Evolutionary conservation across 1,140 invertebrate genomes (phyloP).

Genomic region (Zaprionus capensis): DNA sequence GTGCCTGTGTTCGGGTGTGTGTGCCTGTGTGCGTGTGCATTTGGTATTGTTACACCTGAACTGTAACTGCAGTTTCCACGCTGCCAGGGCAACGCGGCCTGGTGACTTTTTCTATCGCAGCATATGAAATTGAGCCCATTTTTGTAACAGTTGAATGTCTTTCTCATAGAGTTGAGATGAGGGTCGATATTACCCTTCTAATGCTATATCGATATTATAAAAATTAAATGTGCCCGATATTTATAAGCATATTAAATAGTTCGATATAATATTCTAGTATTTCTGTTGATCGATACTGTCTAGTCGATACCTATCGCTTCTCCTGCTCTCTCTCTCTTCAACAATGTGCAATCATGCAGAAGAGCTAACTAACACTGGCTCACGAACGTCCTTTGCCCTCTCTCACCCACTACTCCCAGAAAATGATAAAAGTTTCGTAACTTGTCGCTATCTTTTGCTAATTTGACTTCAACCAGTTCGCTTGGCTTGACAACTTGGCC

Average conservation of each 20-base stretch:
- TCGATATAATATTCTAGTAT: too few species aligned
- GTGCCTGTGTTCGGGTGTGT: conserved; percentile 20
- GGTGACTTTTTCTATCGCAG: background rate
- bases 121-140: conserved; percentile 4
- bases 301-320: too few species aligned
- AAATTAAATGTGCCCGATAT: too few species aligned
- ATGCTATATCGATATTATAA: background rate
- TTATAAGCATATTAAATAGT: too few species aligned
- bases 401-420: conserved; percentile 17
- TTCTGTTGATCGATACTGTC: too few species aligned
- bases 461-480: conserved; percentile 60
- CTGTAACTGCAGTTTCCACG: conserved; percentile 10
- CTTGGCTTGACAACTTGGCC: conserved; percentile 48
- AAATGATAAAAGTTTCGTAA: conserved; percentile 74
- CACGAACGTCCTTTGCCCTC: background rate
- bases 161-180: too few species aligned
- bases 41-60: conserved; percentile 23
- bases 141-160: background rate
- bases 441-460: conserved; percentile 71
- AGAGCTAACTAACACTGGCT: conserved; percentile 11
- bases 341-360: conserved; percentile 17
- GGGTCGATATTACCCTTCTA: too few species aligned
- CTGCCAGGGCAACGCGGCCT: conserved; percentile 22
- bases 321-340: background rate
- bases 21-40: conserved; percentile 1